A percentile compares a stretch with the other conserved stretches of the same genome.
Evolutionary conservation across 2,113 vertebrate species (phyloP).

Genomic region (Otis tarda): DNA sequence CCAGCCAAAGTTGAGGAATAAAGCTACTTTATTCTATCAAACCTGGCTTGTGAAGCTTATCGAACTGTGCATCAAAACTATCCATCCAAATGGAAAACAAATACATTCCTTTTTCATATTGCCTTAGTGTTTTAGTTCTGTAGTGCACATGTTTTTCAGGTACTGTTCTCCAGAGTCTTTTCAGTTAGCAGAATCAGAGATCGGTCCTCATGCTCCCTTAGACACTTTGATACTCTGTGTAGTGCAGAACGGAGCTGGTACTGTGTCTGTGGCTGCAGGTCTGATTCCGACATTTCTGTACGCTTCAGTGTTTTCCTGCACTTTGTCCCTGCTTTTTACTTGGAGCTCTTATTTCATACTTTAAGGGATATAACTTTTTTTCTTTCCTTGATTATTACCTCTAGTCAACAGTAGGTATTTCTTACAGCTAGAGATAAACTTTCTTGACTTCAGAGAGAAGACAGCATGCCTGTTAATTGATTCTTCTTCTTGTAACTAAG

Average conservation of each 20-base stretch:
- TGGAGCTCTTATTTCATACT: neutral
- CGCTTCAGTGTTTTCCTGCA: neutral
- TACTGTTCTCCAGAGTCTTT: neutral
- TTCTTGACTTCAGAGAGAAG: neutral
- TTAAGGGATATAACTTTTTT: neutral
- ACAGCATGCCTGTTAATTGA: neutral
- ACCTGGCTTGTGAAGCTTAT: neutral
- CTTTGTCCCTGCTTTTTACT: neutral
- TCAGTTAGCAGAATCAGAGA: neutral
- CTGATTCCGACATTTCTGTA: neutral
- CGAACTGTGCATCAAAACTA: neutral
- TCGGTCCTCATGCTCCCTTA: neutral
- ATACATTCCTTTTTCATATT: neutral
- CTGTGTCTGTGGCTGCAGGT: fast-evolving
- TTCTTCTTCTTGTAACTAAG: neutral
- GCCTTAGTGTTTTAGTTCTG: neutral
- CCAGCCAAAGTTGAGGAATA: neutral
- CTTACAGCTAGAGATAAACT: neutral
- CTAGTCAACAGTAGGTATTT: neutral
- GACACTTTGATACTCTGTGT: neutral
- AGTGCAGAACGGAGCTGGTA: neutral
- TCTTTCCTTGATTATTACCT: neutral
- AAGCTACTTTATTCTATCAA: neutral
- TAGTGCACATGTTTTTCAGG: neutral
- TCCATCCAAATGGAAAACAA: neutral